Conservation (phyloP, 2,113 vertebrate species). For the Numida meleagris region DNA sequence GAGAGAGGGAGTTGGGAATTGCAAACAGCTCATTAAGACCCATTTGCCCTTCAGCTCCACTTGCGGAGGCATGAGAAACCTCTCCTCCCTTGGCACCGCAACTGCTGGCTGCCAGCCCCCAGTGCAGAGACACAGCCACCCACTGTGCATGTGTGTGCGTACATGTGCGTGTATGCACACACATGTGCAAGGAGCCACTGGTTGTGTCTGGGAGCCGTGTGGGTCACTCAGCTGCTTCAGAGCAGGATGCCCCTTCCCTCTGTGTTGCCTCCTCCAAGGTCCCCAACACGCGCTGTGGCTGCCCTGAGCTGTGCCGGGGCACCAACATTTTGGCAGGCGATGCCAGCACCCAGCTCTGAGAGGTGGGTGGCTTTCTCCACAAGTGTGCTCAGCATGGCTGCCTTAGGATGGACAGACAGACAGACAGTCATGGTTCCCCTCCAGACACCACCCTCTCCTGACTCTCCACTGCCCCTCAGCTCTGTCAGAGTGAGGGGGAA, state of each 20-base stretch:
- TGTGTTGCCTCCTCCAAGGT: neutral
- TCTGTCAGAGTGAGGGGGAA: neutral
- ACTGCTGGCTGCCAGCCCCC: neutral
- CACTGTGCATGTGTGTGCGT: neutral
- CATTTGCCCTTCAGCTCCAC: neutral
- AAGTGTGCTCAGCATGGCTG: neutral
- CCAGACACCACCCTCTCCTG: neutral
- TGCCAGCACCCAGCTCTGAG: neutral
- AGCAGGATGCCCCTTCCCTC: neutral
- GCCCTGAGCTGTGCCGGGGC: rapidly evolving
- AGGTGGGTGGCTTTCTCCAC: neutral
- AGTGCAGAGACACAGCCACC: neutral
- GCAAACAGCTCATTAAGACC: neutral
- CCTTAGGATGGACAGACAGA: neutral
- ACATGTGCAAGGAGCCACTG: neutral
- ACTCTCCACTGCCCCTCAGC: neutral
- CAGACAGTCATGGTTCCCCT: neutral
- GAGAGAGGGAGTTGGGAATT: neutral
- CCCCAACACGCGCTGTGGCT: neutral
- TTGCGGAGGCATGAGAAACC: neutral
- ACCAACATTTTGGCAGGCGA: neutral
- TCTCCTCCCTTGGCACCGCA: neutral
- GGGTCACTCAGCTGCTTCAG: neutral
- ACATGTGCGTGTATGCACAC: neutral
- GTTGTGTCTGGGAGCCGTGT: rapidly evolving